Conservation (phyloP, 2,113 vertebrate genomes). For the Ardeotis arabs region DNA sequence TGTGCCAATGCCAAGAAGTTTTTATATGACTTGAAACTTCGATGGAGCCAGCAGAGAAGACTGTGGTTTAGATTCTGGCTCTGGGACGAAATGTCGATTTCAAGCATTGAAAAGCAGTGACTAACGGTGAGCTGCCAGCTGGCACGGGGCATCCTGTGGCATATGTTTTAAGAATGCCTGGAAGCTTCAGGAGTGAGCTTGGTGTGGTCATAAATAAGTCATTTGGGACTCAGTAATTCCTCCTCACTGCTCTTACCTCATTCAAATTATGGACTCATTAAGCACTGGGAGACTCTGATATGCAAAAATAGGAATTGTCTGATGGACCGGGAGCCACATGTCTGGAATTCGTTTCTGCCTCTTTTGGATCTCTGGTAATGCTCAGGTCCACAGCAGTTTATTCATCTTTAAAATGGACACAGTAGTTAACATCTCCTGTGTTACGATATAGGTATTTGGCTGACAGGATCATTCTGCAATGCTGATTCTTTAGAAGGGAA, state of each 20-base stretch:
- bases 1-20: not conserved
- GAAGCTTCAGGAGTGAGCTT: not conserved
- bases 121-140: conserved; percentile 38
- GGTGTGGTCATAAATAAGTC: conserved; percentile 6
- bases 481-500: not conserved
- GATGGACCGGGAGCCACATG: not conserved
- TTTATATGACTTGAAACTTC: not conserved
- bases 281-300: not conserved
- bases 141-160: not conserved
- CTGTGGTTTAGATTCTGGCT: conserved; percentile 26
- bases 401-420: not conserved
- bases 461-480: not conserved
- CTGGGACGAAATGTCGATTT: conserved; percentile 17
- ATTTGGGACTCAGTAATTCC: not conserved
- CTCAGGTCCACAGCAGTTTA: not conserved
- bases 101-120: not conserved
- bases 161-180: conserved; percentile 39
- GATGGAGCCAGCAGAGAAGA: not conserved
- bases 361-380: not conserved
- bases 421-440: not conserved
- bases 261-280: not conserved
- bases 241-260: conserved; percentile 8
- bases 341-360: not conserved
- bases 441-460: not conserved
- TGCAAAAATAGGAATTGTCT: not conserved